Conservation (phyloP, 2,888 invertebrate genomes). For the Cordilura impudica region DNA sequence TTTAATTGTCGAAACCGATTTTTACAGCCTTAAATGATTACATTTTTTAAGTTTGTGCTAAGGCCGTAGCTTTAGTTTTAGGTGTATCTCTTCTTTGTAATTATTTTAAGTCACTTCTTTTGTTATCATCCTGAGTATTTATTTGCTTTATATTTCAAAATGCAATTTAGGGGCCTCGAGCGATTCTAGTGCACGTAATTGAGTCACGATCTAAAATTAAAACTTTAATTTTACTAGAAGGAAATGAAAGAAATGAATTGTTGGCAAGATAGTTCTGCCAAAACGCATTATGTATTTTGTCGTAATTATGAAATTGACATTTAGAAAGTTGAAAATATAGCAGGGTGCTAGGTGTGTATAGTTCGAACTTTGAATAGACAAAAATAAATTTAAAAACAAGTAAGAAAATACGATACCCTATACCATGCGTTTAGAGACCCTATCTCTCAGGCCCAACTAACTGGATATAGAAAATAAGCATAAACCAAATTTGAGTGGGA, state of each 20-base stretch:
- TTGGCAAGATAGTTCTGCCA: slow-evolving; percentile 13
- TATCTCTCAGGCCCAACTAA: too few relatives aligned
- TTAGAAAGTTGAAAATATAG: not conserved
- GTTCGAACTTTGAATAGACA: too few relatives aligned
- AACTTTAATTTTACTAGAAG: slow-evolving; percentile 19
- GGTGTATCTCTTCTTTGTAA: slow-evolving; percentile 7
- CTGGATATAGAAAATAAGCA: too few relatives aligned
- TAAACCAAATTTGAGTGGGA: too few relatives aligned
- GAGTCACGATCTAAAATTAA: slow-evolving; percentile 47
- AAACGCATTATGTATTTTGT: slow-evolving; percentile 22
- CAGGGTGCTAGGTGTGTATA: too few relatives aligned
- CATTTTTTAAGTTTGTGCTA: too few relatives aligned
- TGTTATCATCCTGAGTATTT: not conserved
- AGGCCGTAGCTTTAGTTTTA: slow-evolving; percentile 24
- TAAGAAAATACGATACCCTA: too few relatives aligned
- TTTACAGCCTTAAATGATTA: too few relatives aligned
- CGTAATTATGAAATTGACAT: not conserved
- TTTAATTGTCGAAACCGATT: too few relatives aligned
- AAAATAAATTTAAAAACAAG: too few relatives aligned
- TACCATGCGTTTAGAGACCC: too few relatives aligned
- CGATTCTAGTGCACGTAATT: slow-evolving; percentile 38
- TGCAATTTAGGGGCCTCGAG: slow-evolving; percentile 21
- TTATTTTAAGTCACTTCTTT: slow-evolving; percentile 3
- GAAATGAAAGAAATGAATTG: slow-evolving; percentile 11
- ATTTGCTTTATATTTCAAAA: not conserved